Evolutionary conservation across 2,797 vertebrate species (phyloP).

Genomic region (Protonibea diacanthus): DNA sequence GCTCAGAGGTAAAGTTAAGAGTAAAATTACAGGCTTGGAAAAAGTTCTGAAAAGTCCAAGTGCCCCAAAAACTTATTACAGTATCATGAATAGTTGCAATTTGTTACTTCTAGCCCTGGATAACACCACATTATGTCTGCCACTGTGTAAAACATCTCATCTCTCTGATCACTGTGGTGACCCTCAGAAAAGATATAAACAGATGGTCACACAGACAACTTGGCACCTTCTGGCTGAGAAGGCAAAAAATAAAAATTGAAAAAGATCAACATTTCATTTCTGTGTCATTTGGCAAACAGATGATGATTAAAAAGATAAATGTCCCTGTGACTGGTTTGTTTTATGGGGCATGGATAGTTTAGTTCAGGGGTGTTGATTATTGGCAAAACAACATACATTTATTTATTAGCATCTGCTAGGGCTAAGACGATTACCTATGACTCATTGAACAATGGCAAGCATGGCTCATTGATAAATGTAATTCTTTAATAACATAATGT

Average conservation of each 20-base stretch:
- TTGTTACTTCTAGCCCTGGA: no score
- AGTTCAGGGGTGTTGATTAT: conserved; percentile 68
- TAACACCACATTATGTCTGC: conserved; percentile 23
- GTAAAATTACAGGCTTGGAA: no score
- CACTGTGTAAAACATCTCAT: conserved; percentile 45
- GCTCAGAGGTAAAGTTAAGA: no score
- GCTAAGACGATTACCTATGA: conserved; percentile 46
- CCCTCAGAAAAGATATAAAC: conserved; percentile 66
- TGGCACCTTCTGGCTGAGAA: conserved; percentile 62
- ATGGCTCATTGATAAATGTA: conserved; percentile 42
- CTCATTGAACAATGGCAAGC: conserved; percentile 49
- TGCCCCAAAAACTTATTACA: no score
- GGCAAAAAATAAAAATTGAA: conserved; percentile 47
- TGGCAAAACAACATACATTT: conserved; percentile 68
- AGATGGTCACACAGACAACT: conserved; percentile 74
- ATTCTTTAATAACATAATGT: conserved; percentile 33
- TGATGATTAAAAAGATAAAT: conserved; percentile 72
- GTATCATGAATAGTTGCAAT: no score
- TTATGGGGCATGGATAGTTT: conserved; percentile 71
- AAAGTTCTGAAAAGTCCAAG: no score
- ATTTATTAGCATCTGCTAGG: conserved; percentile 61
- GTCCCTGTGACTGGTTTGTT: conserved; percentile 63
- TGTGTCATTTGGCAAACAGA: conserved; percentile 69
- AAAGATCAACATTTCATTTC: conserved; percentile 65
- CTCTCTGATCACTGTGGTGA: conserved; percentile 51